A percentile compares a stretch with the other conserved stretches of the same genome.
Conservation (phyloP, 53 echinoderm and acorn worm genomes). For the Echinarachnius parma region DNA sequence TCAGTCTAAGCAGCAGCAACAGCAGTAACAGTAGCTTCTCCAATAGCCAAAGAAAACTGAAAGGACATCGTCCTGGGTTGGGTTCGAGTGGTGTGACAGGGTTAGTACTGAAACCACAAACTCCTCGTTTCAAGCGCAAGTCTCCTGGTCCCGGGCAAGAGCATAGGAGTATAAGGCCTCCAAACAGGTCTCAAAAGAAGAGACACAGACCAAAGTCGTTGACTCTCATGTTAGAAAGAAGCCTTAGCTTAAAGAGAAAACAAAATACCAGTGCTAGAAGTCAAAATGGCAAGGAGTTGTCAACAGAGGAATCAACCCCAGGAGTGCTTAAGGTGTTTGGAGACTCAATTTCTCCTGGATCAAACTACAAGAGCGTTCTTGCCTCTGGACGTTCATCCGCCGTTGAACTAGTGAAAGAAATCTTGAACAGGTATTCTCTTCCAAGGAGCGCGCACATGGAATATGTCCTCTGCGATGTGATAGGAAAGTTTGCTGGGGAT, state of each 20-base stretch:
- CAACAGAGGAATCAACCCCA: slow-evolving; percentile 65
- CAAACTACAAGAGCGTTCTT: slow-evolving; percentile 83
- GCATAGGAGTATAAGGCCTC: slow-evolving; percentile 26
- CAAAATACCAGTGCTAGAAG: slow-evolving; percentile 27
- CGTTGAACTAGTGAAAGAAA: slow-evolving; percentile 75
- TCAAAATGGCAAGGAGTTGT: slow-evolving; percentile 54
- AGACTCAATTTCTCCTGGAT: slow-evolving; percentile 60
- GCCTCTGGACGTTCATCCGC: slow-evolving; percentile 76
- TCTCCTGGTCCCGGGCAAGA: slow-evolving; percentile 25
- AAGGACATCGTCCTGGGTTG: slow-evolving; percentile 12
- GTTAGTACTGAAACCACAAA: slow-evolving; percentile 71
- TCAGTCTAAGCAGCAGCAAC: slow-evolving; percentile 69
- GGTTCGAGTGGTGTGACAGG: slow-evolving; percentile 52
- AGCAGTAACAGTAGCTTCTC: slow-evolving; percentile 60
- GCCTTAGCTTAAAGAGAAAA: slow-evolving; percentile 56
- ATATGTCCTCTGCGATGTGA: slow-evolving; percentile 90
- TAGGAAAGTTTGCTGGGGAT: slow-evolving; percentile 63
- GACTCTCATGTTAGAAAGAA: slow-evolving; percentile 59
- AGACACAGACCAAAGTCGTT: slow-evolving; percentile 62
- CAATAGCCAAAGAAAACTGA: slow-evolving; percentile 32
- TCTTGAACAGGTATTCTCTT: slow-evolving; percentile 75
- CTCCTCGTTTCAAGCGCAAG: slow-evolving; percentile 73
- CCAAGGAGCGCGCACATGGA: slow-evolving; percentile 65
- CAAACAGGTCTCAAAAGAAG: slow-evolving; percentile 31
- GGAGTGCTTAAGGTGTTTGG: slow-evolving; percentile 77